Conservation (phyloP, 2,888 invertebrate genomes). For the Dryococelus australis region DNA sequence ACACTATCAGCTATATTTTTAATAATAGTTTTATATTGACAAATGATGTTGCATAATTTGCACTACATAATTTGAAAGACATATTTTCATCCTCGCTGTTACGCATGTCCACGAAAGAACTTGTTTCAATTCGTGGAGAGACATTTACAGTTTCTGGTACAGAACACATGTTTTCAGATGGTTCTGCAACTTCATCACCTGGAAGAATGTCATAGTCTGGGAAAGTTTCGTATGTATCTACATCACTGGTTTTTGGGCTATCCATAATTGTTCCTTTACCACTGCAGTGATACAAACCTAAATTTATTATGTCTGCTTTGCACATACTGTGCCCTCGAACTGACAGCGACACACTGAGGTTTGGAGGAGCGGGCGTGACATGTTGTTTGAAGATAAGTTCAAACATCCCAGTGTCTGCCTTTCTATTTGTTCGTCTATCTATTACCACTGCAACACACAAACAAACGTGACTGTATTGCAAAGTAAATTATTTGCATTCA, state of each 20-base stretch:
- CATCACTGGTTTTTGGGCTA: background rate
- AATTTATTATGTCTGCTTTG: constrained; percentile 52
- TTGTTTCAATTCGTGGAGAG: background rate
- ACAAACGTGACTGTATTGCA: background rate
- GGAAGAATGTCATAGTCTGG: background rate
- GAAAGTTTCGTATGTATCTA: background rate
- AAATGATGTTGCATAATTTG: background rate
- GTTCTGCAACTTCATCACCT: background rate
- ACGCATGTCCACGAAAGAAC: background rate
- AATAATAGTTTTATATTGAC: constrained; percentile 22
- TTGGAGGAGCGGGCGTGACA: constrained; percentile 80
- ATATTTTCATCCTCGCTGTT: background rate
- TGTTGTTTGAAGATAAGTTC: constrained; percentile 81
- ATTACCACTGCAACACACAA: constrained; percentile 67
- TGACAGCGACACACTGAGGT: constrained; percentile 76
- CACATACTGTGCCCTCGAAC: constrained; percentile 71
- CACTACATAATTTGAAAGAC: background rate
- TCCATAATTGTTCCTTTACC: background rate
- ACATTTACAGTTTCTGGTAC: background rate
- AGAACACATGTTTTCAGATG: background rate
- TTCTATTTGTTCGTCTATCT: constrained; percentile 74
- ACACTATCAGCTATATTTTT: constrained; percentile 10
- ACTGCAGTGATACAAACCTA: background rate
- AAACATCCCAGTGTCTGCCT: constrained; percentile 82
- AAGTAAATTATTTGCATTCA: background rate